phyloP scores from a whole-genome alignment of 2,113 vertebrate genomes.

The Semnornis frantzii region DNA sequence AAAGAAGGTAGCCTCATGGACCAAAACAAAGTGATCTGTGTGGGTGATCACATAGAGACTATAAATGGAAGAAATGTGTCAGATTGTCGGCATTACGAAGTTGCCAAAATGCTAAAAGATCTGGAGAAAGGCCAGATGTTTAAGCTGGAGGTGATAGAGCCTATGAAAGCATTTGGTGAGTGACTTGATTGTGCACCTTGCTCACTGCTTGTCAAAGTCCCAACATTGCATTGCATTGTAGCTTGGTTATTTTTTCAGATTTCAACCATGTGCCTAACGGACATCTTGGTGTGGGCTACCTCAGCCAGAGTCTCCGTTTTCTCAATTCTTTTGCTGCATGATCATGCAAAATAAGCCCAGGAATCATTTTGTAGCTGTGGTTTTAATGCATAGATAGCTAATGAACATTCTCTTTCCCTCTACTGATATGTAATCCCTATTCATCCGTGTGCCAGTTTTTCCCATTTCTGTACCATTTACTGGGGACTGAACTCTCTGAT shows the following conservation, averaged over 20 bases:
- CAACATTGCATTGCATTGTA: not conserved
- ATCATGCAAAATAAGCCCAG: not conserved
- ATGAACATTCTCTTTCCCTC: not conserved
- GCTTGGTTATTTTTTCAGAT: not conserved
- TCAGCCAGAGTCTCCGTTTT: not conserved
- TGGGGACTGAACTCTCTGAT: not conserved
- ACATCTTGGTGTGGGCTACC: not conserved
- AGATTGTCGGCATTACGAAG: conserved; percentile 88
- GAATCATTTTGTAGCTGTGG: not conserved
- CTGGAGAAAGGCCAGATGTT: conserved; percentile 84
- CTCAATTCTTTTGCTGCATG: not conserved
- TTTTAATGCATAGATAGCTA: not conserved
- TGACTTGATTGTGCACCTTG: conserved; percentile 5
- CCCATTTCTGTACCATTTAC: not conserved
- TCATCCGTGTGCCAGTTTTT: not conserved
- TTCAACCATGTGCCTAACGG: not conserved
- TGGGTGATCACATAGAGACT: conserved; percentile 92
- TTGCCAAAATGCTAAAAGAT: conserved; percentile 93
- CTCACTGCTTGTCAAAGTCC: not conserved
- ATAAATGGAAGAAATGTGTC: conserved; percentile 89
- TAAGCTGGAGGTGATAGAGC: conserved; percentile 89
- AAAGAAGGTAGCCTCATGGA: conserved; percentile 90
- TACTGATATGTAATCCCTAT: not conserved
- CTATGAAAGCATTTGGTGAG: conserved; percentile 97
- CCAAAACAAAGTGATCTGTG: conserved; percentile 83